Conservation (phyloP, 1,140 invertebrate genomes). For the Bombus soroeensis region DNA sequence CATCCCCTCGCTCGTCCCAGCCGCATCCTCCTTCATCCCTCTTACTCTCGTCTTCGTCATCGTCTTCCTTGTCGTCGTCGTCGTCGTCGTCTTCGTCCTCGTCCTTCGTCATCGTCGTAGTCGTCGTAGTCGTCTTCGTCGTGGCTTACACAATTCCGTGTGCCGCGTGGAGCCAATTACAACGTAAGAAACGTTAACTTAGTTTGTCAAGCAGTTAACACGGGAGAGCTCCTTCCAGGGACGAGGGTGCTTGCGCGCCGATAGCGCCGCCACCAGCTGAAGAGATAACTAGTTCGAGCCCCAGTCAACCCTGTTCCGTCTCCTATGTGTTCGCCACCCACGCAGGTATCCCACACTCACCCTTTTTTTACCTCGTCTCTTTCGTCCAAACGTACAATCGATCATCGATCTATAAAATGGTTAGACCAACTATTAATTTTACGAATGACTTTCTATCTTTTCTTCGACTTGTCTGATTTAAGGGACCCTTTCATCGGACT, state of each 20-base stretch:
- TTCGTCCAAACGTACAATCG: background rate
- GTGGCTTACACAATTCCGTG: conserved; percentile 72
- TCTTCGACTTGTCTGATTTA: too few relatives aligned
- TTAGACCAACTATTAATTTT: fast-evolving
- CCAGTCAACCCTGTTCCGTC: conserved; percentile 2
- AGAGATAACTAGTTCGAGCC: conserved; percentile 63
- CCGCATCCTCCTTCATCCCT: conserved; percentile 4
- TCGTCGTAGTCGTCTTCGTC: conserved; percentile 55
- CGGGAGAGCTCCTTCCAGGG: conserved; percentile 43
- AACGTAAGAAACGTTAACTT: conserved; percentile 79
- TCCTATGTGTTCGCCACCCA: background rate
- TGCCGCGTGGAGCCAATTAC: conserved; percentile 75
- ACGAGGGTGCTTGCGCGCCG: conserved; percentile 46
- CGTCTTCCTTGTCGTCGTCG: conserved; percentile 55
- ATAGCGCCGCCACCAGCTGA: conserved; percentile 45
- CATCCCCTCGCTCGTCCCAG: conserved; percentile 15
- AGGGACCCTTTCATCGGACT: too few relatives aligned
- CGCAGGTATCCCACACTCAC: background rate
- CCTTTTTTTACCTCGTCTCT: too few relatives aligned
- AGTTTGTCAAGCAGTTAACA: conserved; percentile 78
- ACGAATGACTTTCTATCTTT: background rate
- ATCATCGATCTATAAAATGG: too few relatives aligned
- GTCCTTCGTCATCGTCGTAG: conserved; percentile 40
- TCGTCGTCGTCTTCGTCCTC: conserved; percentile 28
- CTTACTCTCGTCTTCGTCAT: conserved; percentile 47